phyloP scores from a whole-genome alignment of 2,888 invertebrate species.

The Parelbella ahira region DNA sequence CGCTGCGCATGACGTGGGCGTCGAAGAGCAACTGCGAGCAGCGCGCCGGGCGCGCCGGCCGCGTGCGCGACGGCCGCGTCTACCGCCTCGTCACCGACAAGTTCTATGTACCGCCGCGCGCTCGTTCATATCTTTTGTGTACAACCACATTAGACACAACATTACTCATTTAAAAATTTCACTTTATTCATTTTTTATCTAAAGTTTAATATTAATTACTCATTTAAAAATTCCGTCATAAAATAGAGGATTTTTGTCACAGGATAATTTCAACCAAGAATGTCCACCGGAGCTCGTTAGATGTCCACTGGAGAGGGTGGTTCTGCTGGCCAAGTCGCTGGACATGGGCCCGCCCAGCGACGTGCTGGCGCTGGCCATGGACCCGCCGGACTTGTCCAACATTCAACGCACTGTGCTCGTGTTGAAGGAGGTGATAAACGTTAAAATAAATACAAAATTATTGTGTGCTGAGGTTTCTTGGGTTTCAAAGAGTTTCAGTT shows the following conservation, averaged over 20 bases:
- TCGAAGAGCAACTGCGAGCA: slow-evolving; percentile 94
- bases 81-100: slow-evolving; percentile 87
- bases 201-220: too few species aligned
- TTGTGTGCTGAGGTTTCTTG: too few species aligned
- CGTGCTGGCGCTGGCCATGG: slow-evolving; percentile 90
- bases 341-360: slow-evolving; percentile 90
- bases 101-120: slow-evolving; percentile 86
- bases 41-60: slow-evolving; percentile 93
- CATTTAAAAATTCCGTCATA: too few species aligned
- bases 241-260: too few species aligned
- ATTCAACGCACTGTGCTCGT: slow-evolving; percentile 90
- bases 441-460: too few species aligned
- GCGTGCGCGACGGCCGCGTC: slow-evolving; percentile 91
- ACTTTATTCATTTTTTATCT: too few species aligned
- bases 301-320: slow-evolving; percentile 89
- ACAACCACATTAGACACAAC: too few species aligned
- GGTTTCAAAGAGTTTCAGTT: too few species aligned
- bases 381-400: slow-evolving; percentile 91
- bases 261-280: slow-evolving; percentile 77
- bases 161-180: too few species aligned
- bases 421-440: slow-evolving; percentile 91
- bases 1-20: slow-evolving; percentile 91
- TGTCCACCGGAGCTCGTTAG: slow-evolving; percentile 88
- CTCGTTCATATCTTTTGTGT: too few species aligned
- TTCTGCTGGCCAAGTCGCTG: slow-evolving; percentile 90